Evolutionary conservation across 2,113 vertebrate species (phyloP).

Genomic region (Cromileptes altivelis): DNA sequence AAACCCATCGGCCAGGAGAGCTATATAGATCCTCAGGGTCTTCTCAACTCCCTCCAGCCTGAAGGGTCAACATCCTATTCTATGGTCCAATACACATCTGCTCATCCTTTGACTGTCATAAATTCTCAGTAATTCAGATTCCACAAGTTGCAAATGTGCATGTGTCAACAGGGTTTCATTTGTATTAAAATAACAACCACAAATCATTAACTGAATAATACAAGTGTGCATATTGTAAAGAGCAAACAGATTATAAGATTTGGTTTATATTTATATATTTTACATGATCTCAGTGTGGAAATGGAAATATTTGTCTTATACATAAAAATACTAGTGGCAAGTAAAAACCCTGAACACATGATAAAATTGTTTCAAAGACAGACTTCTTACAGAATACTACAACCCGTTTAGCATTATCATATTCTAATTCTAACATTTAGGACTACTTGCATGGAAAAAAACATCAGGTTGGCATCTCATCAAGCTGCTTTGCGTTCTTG

Average conservation of each 20-base stretch:
- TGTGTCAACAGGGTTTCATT: neutral
- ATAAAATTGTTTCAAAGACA: neutral
- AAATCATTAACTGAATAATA: neutral
- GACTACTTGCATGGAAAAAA: neutral
- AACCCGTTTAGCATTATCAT: neutral
- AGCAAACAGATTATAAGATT: neutral
- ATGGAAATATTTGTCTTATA: neutral
- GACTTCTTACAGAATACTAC: neutral
- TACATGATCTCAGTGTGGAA: neutral
- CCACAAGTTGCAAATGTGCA: constrained; percentile 5
- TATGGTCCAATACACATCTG: constrained; percentile 14
- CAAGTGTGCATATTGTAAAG: neutral
- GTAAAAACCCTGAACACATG: neutral
- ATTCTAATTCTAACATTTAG: neutral
- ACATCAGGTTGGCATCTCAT: constrained; percentile 44
- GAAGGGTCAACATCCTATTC: constrained; percentile 26
- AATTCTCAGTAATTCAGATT: constrained; percentile 30
- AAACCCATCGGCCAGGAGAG: neutral
- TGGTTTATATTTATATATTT: neutral
- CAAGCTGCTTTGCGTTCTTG: constrained; percentile 34
- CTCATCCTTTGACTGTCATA: constrained; percentile 24
- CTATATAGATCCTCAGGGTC: constrained; percentile 22
- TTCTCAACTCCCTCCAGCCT: constrained; percentile 1
- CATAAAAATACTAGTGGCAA: neutral
- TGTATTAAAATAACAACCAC: neutral